Conservation (phyloP, 2,888 invertebrate species). For the Pheosia tremula region DNA sequence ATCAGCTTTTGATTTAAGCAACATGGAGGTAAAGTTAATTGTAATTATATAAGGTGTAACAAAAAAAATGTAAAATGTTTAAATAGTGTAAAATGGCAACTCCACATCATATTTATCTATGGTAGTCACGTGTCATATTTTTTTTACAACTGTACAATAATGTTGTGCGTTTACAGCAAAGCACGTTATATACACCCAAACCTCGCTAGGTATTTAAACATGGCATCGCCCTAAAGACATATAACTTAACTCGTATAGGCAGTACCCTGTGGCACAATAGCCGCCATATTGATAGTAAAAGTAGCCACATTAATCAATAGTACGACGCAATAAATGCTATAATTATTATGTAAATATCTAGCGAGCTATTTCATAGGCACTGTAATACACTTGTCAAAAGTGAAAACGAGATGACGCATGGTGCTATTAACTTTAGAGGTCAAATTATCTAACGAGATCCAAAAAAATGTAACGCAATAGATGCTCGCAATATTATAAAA, state of each 20-base stretch:
- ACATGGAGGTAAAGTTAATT: too few species aligned
- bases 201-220: background rate
- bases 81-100: too few species aligned
- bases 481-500: too few species aligned
- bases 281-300: background rate
- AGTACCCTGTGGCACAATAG: background rate
- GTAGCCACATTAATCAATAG: background rate
- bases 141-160: too few species aligned
- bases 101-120: too few species aligned
- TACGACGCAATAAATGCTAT: background rate
- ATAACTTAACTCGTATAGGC: background rate
- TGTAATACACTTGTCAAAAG: background rate
- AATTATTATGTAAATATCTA: conserved; percentile 3
- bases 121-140: too few species aligned
- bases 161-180: too few species aligned
- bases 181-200: too few species aligned
- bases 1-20: too few species aligned
- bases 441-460: background rate
- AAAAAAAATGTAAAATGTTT: too few species aligned
- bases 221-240: background rate
- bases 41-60: too few species aligned
- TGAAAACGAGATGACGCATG: background rate
- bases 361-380: background rate
- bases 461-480: background rate
- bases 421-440: background rate